Evolutionary conservation across 2,888 invertebrate genomes (phyloP).

Genomic region (Zelleria hepariella): DNA sequence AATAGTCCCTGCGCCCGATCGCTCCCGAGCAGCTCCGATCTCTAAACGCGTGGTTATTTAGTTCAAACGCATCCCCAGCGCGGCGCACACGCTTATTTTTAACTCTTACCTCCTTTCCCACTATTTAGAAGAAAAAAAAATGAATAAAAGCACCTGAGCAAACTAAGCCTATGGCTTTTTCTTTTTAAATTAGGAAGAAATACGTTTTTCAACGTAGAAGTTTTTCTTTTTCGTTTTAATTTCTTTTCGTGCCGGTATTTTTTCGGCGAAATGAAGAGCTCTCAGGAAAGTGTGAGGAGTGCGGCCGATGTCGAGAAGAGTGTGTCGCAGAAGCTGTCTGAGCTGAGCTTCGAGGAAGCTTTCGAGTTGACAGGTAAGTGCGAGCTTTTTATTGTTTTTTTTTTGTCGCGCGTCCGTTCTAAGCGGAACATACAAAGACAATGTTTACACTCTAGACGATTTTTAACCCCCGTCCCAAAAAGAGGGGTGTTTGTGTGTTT

Average conservation of each 20-base stretch:
- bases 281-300: constrained; percentile 24
- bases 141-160: not conserved
- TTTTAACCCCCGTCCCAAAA: too few species aligned
- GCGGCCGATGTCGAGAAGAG: constrained; percentile 28
- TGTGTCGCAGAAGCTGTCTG: constrained; percentile 14
- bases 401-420: too few species aligned
- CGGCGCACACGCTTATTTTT: not conserved
- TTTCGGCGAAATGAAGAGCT: constrained; percentile 5
- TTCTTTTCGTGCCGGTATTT: not conserved
- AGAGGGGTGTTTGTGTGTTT: too few species aligned
- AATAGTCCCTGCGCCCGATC: constrained; percentile 2
- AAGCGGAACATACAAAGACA: too few species aligned
- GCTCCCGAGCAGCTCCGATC: not conserved
- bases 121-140: not conserved
- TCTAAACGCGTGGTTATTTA: not conserved
- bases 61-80: not conserved
- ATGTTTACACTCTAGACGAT: too few species aligned
- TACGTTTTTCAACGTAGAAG: not conserved
- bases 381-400: too few species aligned
- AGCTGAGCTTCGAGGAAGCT: constrained; percentile 54
- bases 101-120: not conserved
- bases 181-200: not conserved
- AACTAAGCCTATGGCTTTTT: not conserved
- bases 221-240: not conserved
- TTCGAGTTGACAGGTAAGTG: constrained; percentile 53